phyloP scores from a whole-genome alignment of 2,888 invertebrate genomes.

The Drosophila siamana region DNA sequence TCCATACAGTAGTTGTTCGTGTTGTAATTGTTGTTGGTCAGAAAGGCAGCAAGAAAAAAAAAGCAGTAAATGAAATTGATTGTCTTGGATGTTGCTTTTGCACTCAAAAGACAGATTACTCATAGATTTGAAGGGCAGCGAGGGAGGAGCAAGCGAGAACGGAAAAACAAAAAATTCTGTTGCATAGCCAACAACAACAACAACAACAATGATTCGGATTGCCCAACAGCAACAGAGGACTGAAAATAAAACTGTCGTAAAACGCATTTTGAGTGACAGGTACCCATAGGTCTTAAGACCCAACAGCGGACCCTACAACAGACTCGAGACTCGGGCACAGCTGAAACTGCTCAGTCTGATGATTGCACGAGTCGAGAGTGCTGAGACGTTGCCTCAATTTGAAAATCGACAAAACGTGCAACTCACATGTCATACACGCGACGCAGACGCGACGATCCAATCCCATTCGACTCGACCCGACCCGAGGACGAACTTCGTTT shows the following conservation, averaged over 20 bases:
- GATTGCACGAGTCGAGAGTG: conserved; percentile 76
- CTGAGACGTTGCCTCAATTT: conserved; percentile 75
- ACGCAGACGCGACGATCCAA: conserved; percentile 38
- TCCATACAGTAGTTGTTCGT: conserved; percentile 64
- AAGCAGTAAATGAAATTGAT: conserved; percentile 65
- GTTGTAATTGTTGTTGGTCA: conserved; percentile 41
- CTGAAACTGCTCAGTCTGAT: conserved; percentile 71
- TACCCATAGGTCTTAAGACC: conserved; percentile 73
- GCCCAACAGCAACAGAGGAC: conserved; percentile 61
- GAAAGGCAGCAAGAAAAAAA: conserved; percentile 11
- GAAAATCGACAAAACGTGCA: conserved; percentile 82
- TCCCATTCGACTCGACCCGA: neutral
- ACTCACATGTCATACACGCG: conserved; percentile 81
- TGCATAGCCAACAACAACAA: conserved; percentile 47
- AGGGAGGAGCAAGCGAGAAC: conserved; percentile 28
- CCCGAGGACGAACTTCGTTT: conserved; percentile 31
- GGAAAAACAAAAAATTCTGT: conserved; percentile 72
- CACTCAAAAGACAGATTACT: conserved; percentile 76
- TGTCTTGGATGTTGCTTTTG: conserved; percentile 54
- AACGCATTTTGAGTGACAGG: conserved; percentile 82
- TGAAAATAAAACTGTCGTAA: conserved; percentile 69
- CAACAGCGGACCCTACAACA: conserved; percentile 30
- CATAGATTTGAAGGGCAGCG: conserved; percentile 50
- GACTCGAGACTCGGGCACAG: conserved; percentile 45
- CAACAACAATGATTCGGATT: conserved; percentile 63